Evolutionary conservation across 2,797 vertebrate species (phyloP).

Genomic region (Tympanoctomys barrerae): DNA sequence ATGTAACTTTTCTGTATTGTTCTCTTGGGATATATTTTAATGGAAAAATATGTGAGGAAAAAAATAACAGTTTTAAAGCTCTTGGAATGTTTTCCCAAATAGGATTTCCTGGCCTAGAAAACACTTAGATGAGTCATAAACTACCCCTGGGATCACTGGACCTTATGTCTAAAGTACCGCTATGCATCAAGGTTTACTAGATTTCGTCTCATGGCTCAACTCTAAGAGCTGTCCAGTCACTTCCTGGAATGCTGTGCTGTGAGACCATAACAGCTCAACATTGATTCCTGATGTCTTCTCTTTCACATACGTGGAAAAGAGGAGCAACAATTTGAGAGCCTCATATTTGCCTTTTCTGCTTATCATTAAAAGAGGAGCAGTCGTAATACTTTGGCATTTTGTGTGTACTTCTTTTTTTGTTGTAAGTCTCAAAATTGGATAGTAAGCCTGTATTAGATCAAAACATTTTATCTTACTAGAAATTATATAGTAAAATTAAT

Average conservation of each 20-base stretch:
- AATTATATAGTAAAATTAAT: slow-evolving; percentile 29
- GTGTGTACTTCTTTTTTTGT: not conserved
- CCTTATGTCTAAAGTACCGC: not conserved
- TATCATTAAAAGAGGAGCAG: slow-evolving; percentile 2
- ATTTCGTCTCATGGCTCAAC: not conserved
- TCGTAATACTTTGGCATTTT: not conserved
- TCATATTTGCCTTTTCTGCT: not conserved
- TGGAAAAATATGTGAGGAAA: not conserved
- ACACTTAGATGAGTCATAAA: not conserved
- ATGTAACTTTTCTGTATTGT: not conserved
- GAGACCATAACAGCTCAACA: not conserved
- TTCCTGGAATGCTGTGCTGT: not conserved
- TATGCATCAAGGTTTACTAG: not conserved
- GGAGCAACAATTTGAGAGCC: not conserved
- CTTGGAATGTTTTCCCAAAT: slow-evolving; percentile 10
- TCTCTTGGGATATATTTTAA: not conserved
- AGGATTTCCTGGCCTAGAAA: slow-evolving; percentile 33
- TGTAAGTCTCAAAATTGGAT: not conserved
- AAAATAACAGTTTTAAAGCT: not conserved
- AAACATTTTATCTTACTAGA: not conserved
- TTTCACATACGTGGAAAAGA: not conserved
- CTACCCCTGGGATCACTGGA: not conserved
- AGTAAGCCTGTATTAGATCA: not conserved
- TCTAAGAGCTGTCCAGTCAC: slow-evolving; percentile 1
- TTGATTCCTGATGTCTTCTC: slow-evolving; percentile 4